Conservation (phyloP, 2,888 invertebrate genomes). For the Drosophila recens region DNA sequence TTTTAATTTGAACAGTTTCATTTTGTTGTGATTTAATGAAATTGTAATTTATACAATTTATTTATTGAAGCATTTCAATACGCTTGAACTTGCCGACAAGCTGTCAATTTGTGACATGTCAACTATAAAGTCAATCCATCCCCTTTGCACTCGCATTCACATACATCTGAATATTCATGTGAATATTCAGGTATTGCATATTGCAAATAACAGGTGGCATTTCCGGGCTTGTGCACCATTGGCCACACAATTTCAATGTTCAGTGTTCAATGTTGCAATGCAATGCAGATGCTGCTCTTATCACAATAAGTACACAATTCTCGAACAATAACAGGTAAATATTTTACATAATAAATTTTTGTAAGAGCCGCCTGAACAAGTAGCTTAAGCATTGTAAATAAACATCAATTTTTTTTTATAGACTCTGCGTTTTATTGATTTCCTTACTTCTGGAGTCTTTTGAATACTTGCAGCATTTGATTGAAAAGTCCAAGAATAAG, state of each 20-base stretch:
- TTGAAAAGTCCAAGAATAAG: neutral
- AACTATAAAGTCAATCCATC: constrained; percentile 3
- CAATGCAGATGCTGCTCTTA: constrained; percentile 32
- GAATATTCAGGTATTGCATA: constrained; percentile 56
- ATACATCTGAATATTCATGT: constrained; percentile 26
- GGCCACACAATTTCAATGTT: constrained; percentile 39
- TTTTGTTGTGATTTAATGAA: constrained; percentile 2
- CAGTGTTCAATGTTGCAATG: neutral
- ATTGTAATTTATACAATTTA: constrained; percentile 34
- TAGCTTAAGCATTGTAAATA: constrained; percentile 25
- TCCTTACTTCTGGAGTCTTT: neutral
- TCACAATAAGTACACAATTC: constrained; percentile 40
- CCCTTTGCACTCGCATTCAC: constrained; percentile 4
- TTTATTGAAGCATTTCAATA: constrained; percentile 70
- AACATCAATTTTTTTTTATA: neutral
- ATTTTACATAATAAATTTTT: constrained; percentile 29
- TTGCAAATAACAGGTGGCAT: constrained; percentile 66
- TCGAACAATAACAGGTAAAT: constrained; percentile 39
- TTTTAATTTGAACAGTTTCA: constrained; percentile 7
- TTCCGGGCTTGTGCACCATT: constrained; percentile 61
- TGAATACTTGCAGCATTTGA: neutral
- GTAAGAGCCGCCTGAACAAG: constrained; percentile 6
- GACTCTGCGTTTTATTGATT: neutral
- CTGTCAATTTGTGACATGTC: constrained; percentile 52
- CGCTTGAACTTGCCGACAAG: constrained; percentile 61